These are phyloP conservation scores for Podargus strigoides DNA, from an alignment of 2,797 vertebrate genomes.

Conservation along the genomic window DNA sequence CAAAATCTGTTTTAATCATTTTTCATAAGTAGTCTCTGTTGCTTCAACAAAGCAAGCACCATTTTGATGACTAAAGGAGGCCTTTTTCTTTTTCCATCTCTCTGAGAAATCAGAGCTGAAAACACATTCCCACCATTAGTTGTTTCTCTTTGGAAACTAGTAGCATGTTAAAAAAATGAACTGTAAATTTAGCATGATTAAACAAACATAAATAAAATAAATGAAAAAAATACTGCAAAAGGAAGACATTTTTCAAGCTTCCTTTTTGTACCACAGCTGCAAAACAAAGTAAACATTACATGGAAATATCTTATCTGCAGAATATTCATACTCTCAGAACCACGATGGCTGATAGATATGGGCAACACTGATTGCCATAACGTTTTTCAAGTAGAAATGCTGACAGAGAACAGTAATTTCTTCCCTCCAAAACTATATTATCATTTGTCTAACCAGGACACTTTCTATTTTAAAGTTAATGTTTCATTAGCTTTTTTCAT, in stretches of 20 bases:
- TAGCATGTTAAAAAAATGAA: background rate
- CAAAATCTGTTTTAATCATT: background rate
- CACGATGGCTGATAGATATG: background rate
- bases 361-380: background rate
- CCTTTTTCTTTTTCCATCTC: background rate
- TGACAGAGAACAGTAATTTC: background rate
- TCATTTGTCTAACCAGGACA: background rate
- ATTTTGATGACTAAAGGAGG: background rate
- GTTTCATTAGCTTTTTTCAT: slow-evolving; percentile 4
- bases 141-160: background rate
- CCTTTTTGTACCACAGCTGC: background rate
- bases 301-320: background rate
- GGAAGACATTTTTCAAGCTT: background rate
- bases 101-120: background rate
- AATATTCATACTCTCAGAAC: background rate
- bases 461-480: background rate
- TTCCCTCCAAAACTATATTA: background rate
- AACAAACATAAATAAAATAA: background rate
- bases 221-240: background rate
- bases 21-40: background rate
- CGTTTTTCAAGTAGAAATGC: background rate
- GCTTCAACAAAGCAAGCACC: background rate
- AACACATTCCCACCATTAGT: background rate
- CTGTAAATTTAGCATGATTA: background rate
- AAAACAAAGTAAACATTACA: background rate